Base-by-base conservation (phyloP, 2,113 vertebrate species). In the Laticauda laticaudata region DNA sequence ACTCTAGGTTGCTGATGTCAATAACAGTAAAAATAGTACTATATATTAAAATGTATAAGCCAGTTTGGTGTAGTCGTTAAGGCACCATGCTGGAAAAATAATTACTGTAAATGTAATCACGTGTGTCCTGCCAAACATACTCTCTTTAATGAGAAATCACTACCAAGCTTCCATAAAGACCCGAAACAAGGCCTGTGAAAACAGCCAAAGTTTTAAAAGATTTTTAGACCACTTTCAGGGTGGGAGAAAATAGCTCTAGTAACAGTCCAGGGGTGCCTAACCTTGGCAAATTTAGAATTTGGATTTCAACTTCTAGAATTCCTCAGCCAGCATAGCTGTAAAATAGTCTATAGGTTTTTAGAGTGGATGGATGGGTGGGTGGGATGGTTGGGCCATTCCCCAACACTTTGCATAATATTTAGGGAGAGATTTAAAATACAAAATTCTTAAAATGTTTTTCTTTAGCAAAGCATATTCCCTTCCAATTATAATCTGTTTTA, bases 311-410 rank as follows among this genome's bases (percentile, higher is more conserved):
- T 61, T 10, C 59, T 9, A 61, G 9, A 24, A 59, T 59, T 59
- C 11, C 11, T 53, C 51, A 12, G 10, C 51, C 51, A 53, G 51
- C 51, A 53, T 53, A 53, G 51, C 11, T 29, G 24, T 11, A 34
- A n/a, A 69, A 69, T n/a, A 69, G 14, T 69, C 4, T n/a, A 2
- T 69, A 9, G 26, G 4, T 64, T n/a, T n/a, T n/a, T 5, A 2
- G 4, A 12, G 1, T 11, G 11, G 11, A 29, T 4, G 26, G 26
- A 4, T 14, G 4, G 12, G 1, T 11, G 11, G 11, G 61, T 2
- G 26, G 26, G 4, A 29, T 4, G 29, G 4, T n/a, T 69, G 29
- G n/a, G 12, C 29, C 26, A 75, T 75, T 75, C 29, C 5, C 64
- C n/a, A 75, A 75, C n/a, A n/a, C 69, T 75, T 34, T 75, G 69